Evolutionary conservation across 2,113 vertebrate species (phyloP).

Genomic region (Upupa epops): DNA sequence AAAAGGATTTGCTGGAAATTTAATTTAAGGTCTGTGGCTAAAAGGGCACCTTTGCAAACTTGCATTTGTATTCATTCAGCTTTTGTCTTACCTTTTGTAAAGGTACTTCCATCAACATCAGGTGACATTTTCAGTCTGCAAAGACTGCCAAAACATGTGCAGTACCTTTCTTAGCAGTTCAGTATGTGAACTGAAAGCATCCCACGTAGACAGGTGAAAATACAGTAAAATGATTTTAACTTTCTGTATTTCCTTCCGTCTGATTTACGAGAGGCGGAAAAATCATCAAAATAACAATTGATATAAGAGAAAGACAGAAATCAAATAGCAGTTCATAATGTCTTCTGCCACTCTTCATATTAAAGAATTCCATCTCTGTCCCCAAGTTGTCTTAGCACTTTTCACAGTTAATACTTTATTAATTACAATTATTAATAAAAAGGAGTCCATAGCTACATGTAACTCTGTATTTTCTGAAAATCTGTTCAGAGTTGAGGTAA

Average conservation of each 20-base stretch:
- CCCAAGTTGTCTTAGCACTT: neutral
- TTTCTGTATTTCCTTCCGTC: neutral
- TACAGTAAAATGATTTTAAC: neutral
- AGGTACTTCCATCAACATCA: slow-evolving; percentile 36
- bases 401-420: neutral
- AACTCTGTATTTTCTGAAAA: neutral
- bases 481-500: neutral
- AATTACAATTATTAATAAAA: neutral
- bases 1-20: slow-evolving; percentile 89
- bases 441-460: neutral
- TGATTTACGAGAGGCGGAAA: neutral
- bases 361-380: neutral
- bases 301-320: neutral
- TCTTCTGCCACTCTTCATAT: neutral
- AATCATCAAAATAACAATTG: neutral
- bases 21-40: slow-evolving; percentile 79
- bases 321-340: neutral
- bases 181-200: neutral
- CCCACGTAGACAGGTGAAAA: neutral
- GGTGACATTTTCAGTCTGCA: slow-evolving; percentile 4
- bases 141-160: neutral
- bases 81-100: slow-evolving; percentile 41
- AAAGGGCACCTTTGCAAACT: slow-evolving; percentile 73
- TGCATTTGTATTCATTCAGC: slow-evolving; percentile 63
- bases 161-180: neutral